These are phyloP conservation scores for Dorcus hopei DNA, from an alignment of 2,888 invertebrate genomes.

Conservation along the genomic window DNA sequence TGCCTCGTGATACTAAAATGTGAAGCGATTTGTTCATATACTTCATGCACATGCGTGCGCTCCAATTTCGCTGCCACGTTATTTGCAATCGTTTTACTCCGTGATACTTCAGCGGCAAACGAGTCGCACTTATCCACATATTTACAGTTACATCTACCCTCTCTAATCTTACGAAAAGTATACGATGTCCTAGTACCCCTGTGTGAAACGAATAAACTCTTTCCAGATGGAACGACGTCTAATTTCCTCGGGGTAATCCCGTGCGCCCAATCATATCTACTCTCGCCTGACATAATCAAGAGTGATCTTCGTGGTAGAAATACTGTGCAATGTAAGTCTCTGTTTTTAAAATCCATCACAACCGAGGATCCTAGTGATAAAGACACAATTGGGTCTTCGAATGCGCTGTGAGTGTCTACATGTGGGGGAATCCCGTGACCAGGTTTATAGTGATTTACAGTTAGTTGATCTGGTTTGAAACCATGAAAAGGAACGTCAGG, in stretches of 20 bases:
- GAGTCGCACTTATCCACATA: constrained; percentile 70
- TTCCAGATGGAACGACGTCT: constrained; percentile 64
- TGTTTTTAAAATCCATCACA: constrained; percentile 85
- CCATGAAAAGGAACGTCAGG: constrained; percentile 40
- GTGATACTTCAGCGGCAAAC: constrained; percentile 18
- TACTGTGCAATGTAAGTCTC: constrained; percentile 58
- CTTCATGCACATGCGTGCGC: constrained; percentile 73
- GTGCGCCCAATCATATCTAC: constrained; percentile 76
- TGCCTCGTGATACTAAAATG: constrained; percentile 96
- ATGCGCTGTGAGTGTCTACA: constrained; percentile 93
- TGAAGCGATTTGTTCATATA: constrained; percentile 90
- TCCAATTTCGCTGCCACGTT: constrained; percentile 66
- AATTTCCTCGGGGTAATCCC: constrained; percentile 81
- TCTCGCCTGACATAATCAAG: constrained; percentile 74
- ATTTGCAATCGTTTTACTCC: constrained; percentile 36
- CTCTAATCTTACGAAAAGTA: constrained; percentile 73
- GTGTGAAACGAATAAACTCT: constrained; percentile 55
- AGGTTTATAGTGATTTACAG: constrained; percentile 78
- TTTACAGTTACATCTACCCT: constrained; percentile 60
- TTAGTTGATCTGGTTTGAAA: constrained; percentile 73
- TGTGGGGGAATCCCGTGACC: constrained; percentile 95
- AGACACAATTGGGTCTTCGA: constrained; percentile 83
- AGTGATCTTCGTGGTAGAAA: constrained; percentile 69
- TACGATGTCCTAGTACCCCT: constrained; percentile 72
- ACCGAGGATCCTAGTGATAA: constrained; percentile 79